A percentile compares a stretch with the other conserved stretches of the same genome.
Evolutionary conservation across 2,888 invertebrate genomes (phyloP).

Genomic region (Agrochola macilenta): DNA sequence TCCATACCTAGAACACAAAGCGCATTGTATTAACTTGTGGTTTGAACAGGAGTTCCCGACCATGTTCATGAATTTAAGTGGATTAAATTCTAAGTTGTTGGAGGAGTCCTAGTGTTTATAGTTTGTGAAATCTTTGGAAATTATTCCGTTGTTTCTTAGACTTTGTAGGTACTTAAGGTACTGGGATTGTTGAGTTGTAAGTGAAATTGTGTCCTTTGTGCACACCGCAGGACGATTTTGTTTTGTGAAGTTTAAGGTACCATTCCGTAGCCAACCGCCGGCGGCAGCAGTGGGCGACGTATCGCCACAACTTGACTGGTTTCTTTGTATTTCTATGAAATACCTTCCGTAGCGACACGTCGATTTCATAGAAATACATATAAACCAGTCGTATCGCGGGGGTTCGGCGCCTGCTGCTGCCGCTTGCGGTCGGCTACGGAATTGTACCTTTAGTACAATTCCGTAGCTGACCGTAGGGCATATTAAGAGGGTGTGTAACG

Average conservation of each 20-base stretch:
- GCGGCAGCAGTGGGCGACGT: too few relatives aligned
- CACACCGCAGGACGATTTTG: constrained; percentile 1
- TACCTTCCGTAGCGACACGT: too few relatives aligned
- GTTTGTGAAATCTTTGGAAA: constrained; percentile 66
- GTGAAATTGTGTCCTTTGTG: constrained; percentile 24
- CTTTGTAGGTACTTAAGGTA: constrained; percentile 34
- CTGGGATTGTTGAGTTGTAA: constrained; percentile 21
- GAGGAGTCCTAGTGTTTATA: constrained; percentile 67
- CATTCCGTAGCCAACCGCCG: too few relatives aligned
- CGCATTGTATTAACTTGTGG: constrained; percentile 82
- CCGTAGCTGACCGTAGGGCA: background rate
- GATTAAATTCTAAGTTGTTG: constrained; percentile 80
- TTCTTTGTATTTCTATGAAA: too few relatives aligned
- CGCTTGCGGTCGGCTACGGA: too few relatives aligned
- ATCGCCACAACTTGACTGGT: too few relatives aligned
- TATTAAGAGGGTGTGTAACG: too few relatives aligned
- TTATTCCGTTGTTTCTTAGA: constrained; percentile 57
- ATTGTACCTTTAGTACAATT: background rate
- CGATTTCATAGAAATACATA: too few relatives aligned
- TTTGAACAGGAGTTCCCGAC: constrained; percentile 74
- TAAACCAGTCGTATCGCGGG: too few relatives aligned
- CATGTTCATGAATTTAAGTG: constrained; percentile 83
- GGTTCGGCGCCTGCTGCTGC: too few relatives aligned
- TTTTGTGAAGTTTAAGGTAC: background rate
- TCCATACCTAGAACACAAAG: constrained; percentile 74